Percentiles rank a stretch among this genome's conserved stretches.
Evolutionary conservation across 23 tunicate species (phyloP).

Genomic region (Styela plicata): DNA sequence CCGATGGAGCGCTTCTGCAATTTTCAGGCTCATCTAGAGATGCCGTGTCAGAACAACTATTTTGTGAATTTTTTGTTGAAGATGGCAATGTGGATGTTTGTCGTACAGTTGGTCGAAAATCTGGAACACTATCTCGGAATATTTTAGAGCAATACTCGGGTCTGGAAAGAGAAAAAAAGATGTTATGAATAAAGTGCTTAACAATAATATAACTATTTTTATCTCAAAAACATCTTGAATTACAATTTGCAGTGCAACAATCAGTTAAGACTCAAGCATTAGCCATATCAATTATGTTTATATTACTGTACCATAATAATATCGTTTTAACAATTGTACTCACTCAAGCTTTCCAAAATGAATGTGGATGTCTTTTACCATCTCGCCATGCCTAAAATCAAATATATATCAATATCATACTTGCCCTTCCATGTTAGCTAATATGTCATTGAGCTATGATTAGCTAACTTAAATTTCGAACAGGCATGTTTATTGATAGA

Average conservation of each 20-base stretch:
- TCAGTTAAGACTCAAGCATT: no score
- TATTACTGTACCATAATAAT: no score
- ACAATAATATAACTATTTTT: no score
- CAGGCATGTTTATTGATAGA: no score
- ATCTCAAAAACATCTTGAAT: no score
- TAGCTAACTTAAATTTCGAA: no score
- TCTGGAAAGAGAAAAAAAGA: background rate
- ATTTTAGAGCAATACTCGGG: background rate
- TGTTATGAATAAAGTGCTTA: background rate
- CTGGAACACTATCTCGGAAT: background rate
- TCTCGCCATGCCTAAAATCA: background rate
- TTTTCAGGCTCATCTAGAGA: background rate
- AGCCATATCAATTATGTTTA: no score
- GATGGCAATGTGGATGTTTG: background rate
- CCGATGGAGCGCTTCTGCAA: background rate
- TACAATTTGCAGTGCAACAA: no score
- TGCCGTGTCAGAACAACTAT: background rate
- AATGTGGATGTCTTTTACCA: background rate
- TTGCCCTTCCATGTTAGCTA: no score
- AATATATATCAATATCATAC: no score
- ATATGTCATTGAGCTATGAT: no score
- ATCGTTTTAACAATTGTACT: no score
- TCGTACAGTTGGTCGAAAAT: background rate
- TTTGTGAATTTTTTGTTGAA: background rate
- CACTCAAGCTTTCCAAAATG: slow-evolving; percentile 8